Evolutionary conservation across 1,140 invertebrate species (phyloP).

Genomic region (Drosophila subpulchrella): DNA sequence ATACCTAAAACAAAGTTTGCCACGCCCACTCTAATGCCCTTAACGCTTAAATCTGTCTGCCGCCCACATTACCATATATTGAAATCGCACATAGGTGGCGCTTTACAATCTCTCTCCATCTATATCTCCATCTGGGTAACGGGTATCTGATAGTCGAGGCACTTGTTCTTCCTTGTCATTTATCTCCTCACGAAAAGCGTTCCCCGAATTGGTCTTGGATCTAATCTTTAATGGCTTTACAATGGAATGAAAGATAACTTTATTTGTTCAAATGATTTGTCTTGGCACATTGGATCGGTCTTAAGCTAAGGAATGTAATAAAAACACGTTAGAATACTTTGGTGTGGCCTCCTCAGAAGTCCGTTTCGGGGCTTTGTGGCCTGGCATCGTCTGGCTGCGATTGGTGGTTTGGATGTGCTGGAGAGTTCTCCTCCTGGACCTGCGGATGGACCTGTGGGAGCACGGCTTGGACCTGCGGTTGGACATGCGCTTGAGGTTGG

Average conservation of each 20-base stretch:
- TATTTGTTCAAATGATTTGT: conserved; percentile 49
- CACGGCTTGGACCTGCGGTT: conserved; percentile 23
- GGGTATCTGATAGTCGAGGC: too few species aligned
- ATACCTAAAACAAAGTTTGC: too few species aligned
- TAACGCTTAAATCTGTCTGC: too few species aligned
- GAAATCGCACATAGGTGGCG: too few species aligned
- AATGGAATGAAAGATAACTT: conserved; percentile 34
- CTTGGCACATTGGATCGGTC: conserved; percentile 12
- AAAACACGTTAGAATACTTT: conserved; percentile 42
- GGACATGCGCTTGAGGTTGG: conserved; percentile 7
- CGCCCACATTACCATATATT: too few species aligned
- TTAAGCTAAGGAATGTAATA: conserved; percentile 21
- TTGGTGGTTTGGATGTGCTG: not conserved
- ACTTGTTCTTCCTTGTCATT: too few species aligned
- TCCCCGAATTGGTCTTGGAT: too few species aligned
- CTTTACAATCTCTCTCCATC: too few species aligned
- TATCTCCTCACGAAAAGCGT: too few species aligned
- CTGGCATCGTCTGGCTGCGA: conserved; percentile 33
- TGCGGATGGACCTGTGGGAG: conserved; percentile 11
- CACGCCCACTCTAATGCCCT: too few species aligned
- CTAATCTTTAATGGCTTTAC: not conserved
- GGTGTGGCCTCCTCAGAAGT: conserved; percentile 53
- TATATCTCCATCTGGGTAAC: too few species aligned
- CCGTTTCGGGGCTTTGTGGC: conserved; percentile 81
- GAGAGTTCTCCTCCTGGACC: not conserved